These are phyloP conservation scores for Drosophila hamatofila DNA, from an alignment of 2,888 invertebrate genomes.

Conservation along the genomic window DNA sequence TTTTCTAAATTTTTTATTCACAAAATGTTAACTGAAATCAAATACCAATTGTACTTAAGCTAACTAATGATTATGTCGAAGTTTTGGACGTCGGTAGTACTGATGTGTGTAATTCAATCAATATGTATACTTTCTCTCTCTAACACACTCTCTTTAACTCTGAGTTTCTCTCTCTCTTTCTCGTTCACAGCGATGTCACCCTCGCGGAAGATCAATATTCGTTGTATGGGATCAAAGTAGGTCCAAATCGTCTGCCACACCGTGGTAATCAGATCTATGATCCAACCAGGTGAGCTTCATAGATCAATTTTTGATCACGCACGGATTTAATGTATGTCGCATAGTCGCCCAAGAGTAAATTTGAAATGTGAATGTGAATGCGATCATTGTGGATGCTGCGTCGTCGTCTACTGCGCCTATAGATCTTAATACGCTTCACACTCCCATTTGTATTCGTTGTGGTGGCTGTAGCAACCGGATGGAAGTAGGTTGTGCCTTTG, in stretches of 20 bases:
- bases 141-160: neutral
- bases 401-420: constrained; percentile 75
- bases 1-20: too few species aligned
- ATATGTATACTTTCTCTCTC: neutral
- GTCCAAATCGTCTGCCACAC: constrained; percentile 86
- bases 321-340: constrained; percentile 45
- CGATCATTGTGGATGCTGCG: constrained; percentile 14
- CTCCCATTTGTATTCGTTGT: constrained; percentile 69
- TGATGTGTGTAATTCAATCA: neutral
- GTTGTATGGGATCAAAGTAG: constrained; percentile 89
- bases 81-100: neutral
- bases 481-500: constrained; percentile 86
- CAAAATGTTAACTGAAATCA: too few species aligned
- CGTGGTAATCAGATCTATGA: constrained; percentile 86
- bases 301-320: constrained; percentile 54
- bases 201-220: constrained; percentile 90
- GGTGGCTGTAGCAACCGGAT: constrained; percentile 80
- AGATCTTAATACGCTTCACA: constrained; percentile 83
- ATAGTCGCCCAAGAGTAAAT: constrained; percentile 51
- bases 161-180: neutral
- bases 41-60: too few species aligned
- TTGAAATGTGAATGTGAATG: neutral
- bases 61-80: too few species aligned
- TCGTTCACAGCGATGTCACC: constrained; percentile 87
- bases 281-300: constrained; percentile 83